Evolutionary conservation across 2,113 vertebrate genomes (phyloP), one percentile per base, ranked within the genome.

Genomic region (Ondatra zibethicus): DNA sequence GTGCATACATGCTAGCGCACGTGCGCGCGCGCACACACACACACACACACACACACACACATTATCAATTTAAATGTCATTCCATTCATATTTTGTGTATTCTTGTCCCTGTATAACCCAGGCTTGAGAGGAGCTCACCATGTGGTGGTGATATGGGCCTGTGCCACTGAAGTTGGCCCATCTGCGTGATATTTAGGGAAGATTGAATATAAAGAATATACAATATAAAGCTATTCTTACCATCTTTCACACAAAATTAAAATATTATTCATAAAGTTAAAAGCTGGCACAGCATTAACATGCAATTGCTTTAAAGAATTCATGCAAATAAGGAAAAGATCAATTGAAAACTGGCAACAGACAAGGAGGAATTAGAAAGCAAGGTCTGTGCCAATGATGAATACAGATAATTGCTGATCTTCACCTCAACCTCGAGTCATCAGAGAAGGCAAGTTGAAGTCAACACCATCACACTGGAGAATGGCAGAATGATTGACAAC

Each of bases 211-310:
- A 58, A 58, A 58, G 58, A 58, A 58, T 58, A 21, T 58, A 5
- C 1, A 88, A 11, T 77, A 73, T 42, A 27, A 33, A 75, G 19
- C 39, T 76, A 23, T 81, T 95, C 23, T 92, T 92, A 36, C 8
- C 4, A 89, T 68, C 11, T 85, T 82, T 90, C 66, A 96, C 86
- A 92, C n/a, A 92, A 87, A 93, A 89, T 84, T 4, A 84, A 95
- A 94, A 88, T 23, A 25, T 82, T 91, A 5, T 92, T 95, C 61
- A 89, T 63, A 63, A 84, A 33, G 16, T 94, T 78, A 85, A 31
- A 92, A 73, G 77, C 14, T 86, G 55, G 39, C 12, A 88, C 33
- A 85, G 29, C 17, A 58, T 58, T 93, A 47, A 50, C 50, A 66
- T 78, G 70, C 58, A 65, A 19, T 29, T n/a, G 36, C 14, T 61